A percentile compares a stretch with the other conserved stretches of the same genome.
Conservation (phyloP, 2,888 invertebrate species). For the Acanthosepion lycidas region DNA sequence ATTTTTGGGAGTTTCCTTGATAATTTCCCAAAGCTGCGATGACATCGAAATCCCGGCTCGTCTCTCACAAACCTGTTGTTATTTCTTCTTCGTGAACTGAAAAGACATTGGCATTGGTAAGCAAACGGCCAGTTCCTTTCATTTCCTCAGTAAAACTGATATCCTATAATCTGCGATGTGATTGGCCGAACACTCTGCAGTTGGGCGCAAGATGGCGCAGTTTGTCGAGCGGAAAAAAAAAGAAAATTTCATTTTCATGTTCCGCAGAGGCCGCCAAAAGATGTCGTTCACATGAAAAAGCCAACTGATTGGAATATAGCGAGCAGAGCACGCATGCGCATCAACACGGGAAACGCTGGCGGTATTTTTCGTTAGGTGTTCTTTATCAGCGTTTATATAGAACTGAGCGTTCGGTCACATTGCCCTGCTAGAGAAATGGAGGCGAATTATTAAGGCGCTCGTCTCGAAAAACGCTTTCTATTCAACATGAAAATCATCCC, state of each 20-base stretch:
- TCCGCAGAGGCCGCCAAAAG: background rate
- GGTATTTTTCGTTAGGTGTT: background rate
- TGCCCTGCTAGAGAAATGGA: too few species aligned
- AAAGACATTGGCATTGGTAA: background rate
- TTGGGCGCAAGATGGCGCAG: background rate
- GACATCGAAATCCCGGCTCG: background rate
- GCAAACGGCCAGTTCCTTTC: background rate
- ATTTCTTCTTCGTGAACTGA: background rate
- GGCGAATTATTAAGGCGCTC: too few species aligned
- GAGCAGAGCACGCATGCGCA: background rate
- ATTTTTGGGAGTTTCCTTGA: background rate
- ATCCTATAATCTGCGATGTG: background rate
- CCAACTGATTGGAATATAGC: background rate
- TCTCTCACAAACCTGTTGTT: background rate
- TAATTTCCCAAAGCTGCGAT: background rate
- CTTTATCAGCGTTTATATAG: too few species aligned
- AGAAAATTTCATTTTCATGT: conserved; percentile 15
- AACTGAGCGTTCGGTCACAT: too few species aligned
- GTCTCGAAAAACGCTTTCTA: too few species aligned
- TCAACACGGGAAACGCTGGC: background rate
- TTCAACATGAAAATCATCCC: too few species aligned
- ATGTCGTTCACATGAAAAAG: background rate
- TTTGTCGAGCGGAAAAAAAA: background rate
- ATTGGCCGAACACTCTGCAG: background rate
- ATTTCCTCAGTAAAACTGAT: background rate